Conservation (phyloP, 2,113 vertebrate genomes). For the Bagarius yarrelli region DNA sequence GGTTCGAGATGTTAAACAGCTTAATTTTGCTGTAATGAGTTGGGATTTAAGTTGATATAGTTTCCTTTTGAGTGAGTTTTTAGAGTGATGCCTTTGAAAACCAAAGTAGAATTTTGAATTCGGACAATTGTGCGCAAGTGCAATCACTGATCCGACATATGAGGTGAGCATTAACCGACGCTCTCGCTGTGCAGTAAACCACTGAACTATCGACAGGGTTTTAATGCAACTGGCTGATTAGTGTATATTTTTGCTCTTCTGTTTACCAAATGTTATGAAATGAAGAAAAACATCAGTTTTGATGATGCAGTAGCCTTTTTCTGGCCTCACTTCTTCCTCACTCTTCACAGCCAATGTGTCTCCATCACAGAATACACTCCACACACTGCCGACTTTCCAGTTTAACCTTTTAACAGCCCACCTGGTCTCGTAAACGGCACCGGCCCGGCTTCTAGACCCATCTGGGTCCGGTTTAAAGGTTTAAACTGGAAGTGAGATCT, state of each 20-base stretch:
- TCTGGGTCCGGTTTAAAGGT: constrained; percentile 30
- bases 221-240: not conserved
- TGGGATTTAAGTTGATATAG: no score
- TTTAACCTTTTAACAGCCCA: constrained; percentile 46
- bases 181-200: no score
- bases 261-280: no score
- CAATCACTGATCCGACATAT: not conserved
- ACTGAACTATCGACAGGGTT: not conserved
- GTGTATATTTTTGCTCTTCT: not conserved
- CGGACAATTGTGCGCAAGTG: no score
- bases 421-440: not conserved
- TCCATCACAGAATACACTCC: constrained; percentile 32
- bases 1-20: not conserved
- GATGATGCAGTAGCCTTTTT: not conserved
- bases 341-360: constrained; percentile 50
- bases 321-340: not conserved
- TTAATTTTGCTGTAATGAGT: not conserved
- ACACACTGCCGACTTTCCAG: constrained; percentile 26
- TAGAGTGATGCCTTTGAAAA: no score
- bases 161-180: not conserved
- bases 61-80: no score
- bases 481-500: constrained; percentile 29
- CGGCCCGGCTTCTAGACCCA: no score
- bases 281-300: no score
- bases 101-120: not conserved